Base-by-base conservation (phyloP, 2,113 vertebrate genomes). In the Clupea harengus region DNA sequence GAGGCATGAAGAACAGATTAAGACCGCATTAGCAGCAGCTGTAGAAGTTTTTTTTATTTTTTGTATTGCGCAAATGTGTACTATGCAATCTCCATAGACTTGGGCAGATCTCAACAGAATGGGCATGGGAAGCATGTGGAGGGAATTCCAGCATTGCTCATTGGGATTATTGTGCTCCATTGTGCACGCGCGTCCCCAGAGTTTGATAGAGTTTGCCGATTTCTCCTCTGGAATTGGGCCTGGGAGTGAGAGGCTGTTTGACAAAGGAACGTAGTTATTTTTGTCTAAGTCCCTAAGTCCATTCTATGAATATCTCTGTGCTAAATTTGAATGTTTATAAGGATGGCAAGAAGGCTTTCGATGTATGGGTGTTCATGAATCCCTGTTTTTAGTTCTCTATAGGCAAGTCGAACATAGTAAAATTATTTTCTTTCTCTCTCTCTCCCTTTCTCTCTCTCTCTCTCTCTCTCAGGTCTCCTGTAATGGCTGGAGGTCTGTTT, bases 401-500 rank as follows among this genome's bases (percentile, higher is more conserved):
- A 4, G 28, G 64, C 10, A 72, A 32, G 25, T 72, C 13, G 13
- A 72, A 60, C 20, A 60, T 6, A 20, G 54, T 72, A 32, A 11
- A n/a, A n/a, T n/a, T n/a, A n/a, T 39, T 39, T 2, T 39, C 39
- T 39, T 2, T 39, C 39, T 39, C 39, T 39, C 54, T 72, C 25
- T 25, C 64, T 28, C 49, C 54, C 25, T 11, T 13, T 50, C 25
- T 83, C 28, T 83, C 28, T 28, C 1, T 86, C 20, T 86, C 7
- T 50, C 50, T n/a, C 57, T 84, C 90, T 81, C 22, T 91, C 93
- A 97, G 97, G 94, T 97, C 97, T 86, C 96, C 97, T 80, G 97
- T 97, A 46, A 97, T 97, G 97, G 97, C 97, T 75, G 97, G 97
- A 85, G 97, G 97, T 86, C 94, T 97, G 0, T 97, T 97, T 90